Evolutionary conservation across 2,888 invertebrate species (phyloP).

Genomic region (Adineta ricciae): DNA sequence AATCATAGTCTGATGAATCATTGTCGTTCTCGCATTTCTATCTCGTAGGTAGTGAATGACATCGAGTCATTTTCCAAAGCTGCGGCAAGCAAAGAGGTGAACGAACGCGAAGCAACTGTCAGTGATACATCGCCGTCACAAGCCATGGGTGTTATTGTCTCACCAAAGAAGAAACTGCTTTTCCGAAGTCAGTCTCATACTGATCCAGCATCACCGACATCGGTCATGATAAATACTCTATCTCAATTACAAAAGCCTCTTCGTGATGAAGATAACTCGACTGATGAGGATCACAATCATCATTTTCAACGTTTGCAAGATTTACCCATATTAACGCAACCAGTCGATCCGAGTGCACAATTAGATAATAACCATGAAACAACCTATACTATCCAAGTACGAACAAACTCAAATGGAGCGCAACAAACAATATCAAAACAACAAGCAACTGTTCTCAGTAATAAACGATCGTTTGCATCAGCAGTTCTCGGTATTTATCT

Average conservation of each 20-base stretch:
- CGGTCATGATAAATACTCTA: not conserved
- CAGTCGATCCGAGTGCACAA: not conserved
- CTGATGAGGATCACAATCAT: not conserved
- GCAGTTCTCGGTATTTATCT: not conserved
- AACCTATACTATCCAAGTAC: not conserved
- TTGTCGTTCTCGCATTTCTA: too few relatives aligned
- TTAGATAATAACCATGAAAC: not conserved
- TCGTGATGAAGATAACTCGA: not conserved
- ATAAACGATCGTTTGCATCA: not conserved
- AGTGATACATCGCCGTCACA: not conserved
- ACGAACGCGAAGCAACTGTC: not conserved
- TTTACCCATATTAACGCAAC: not conserved
- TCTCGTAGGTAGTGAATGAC: too few relatives aligned
- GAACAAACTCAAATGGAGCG: not conserved
- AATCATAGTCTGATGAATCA: too few relatives aligned
- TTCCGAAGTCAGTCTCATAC: conserved; percentile 1
- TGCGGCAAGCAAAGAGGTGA: too few relatives aligned
- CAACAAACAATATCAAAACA: not conserved
- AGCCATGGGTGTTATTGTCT: not conserved
- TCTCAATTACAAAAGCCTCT: not conserved
- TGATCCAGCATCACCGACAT: not conserved
- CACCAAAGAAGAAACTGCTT: conserved; percentile 2
- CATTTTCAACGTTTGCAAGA: not conserved
- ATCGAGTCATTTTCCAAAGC: too few relatives aligned
- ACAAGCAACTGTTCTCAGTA: not conserved